Evolutionary conservation across 2,888 invertebrate genomes (phyloP).

Genomic region (Eledona agricola): DNA sequence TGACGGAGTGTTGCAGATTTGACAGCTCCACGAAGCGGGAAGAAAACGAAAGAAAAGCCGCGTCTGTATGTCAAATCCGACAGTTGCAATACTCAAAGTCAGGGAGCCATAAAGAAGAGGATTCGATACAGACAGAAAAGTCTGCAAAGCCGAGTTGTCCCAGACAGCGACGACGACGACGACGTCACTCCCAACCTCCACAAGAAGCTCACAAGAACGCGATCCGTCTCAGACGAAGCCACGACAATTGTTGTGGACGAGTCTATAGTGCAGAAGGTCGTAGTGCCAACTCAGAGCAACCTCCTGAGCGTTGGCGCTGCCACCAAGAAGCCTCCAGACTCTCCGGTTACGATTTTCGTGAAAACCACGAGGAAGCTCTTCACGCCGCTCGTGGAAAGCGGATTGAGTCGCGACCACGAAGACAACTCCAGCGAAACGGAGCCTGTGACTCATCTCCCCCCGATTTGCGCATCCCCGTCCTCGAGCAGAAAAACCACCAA

Average conservation of each 20-base stretch:
- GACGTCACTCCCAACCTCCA: slow-evolving; percentile 42
- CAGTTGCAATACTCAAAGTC: slow-evolving; percentile 42
- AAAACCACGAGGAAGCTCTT: slow-evolving; percentile 84
- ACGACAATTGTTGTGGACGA: slow-evolving; percentile 45
- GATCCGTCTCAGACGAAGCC: slow-evolving; percentile 42
- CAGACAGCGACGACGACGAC: slow-evolving; percentile 54
- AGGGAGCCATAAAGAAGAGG: slow-evolving; percentile 58
- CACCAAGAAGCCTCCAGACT: slow-evolving; percentile 40
- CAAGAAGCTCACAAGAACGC: slow-evolving; percentile 48
- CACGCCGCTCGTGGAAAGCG: slow-evolving; percentile 65
- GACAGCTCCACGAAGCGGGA: slow-evolving; percentile 46
- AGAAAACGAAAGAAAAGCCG: too few species aligned
- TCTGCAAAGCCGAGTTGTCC: slow-evolving; percentile 46
- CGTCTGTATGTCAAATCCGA: slow-evolving; percentile 46
- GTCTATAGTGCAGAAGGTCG: slow-evolving; percentile 49
- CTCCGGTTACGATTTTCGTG: slow-evolving; percentile 73
- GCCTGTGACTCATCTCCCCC: slow-evolving; percentile 60
- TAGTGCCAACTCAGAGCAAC: slow-evolving; percentile 51
- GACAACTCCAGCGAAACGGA: slow-evolving; percentile 13
- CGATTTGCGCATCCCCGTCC: slow-evolving; percentile 69
- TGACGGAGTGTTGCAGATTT: slow-evolving; percentile 51
- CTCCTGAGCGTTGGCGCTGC: slow-evolving; percentile 39
- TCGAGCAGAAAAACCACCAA: slow-evolving; percentile 67
- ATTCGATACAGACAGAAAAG: slow-evolving; percentile 55
- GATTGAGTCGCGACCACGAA: slow-evolving; percentile 23